Evolutionary conservation across 1,140 invertebrate species (phyloP).

Genomic region (Anagrus nilaparvatae): DNA sequence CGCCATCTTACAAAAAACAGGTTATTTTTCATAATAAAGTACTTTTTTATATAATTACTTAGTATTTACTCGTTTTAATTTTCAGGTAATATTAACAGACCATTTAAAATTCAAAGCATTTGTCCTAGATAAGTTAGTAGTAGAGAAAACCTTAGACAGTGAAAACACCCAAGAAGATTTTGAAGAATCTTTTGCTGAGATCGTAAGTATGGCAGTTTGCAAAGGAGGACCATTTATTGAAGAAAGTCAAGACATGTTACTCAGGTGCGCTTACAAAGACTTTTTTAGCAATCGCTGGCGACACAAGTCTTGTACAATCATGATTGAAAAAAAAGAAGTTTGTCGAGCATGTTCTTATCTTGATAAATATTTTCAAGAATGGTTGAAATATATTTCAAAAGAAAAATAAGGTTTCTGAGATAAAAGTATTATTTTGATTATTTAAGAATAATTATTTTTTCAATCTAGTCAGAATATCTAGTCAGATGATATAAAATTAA

Average conservation of each 20-base stretch:
- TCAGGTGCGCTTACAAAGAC: constrained; percentile 15
- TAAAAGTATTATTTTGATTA: constrained; percentile 17
- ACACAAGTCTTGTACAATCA: constrained; percentile 17
- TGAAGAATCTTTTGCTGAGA: constrained; percentile 16
- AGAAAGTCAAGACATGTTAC: constrained; percentile 15
- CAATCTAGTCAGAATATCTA: too few relatives aligned
- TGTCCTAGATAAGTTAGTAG: constrained; percentile 15
- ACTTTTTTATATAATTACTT: not conserved
- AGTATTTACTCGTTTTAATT: not conserved
- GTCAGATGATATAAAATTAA: too few relatives aligned
- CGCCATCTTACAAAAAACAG: constrained; percentile 16
- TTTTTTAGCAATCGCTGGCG: constrained; percentile 16
- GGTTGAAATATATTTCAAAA: constrained; percentile 16
- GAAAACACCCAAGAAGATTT: constrained; percentile 16
- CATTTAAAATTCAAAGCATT: constrained; percentile 15
- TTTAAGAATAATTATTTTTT: not conserved
- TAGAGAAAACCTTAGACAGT: constrained; percentile 15
- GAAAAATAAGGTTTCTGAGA: constrained; percentile 16
- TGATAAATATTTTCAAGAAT: constrained; percentile 16
- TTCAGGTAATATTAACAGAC: constrained; percentile 13
- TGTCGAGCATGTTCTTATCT: constrained; percentile 14
- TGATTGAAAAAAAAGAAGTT: constrained; percentile 14
- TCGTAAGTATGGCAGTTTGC: constrained; percentile 8
- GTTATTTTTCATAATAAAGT: not conserved
- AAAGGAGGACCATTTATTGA: constrained; percentile 13